phyloP scores from a whole-genome alignment of 2,888 invertebrate species.

The Cactoblastis cactorum region DNA sequence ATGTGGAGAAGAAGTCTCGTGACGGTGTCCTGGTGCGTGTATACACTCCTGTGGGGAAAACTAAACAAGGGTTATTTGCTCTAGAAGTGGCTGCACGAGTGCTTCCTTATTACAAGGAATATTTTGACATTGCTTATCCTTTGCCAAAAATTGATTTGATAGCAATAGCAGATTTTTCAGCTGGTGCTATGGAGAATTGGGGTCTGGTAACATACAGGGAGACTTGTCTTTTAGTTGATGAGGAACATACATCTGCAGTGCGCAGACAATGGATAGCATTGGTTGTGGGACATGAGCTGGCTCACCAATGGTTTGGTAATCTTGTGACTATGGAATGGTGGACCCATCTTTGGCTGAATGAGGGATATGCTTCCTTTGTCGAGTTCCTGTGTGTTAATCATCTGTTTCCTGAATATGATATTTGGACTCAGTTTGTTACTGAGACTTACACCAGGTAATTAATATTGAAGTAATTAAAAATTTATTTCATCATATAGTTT shows the following conservation, averaged over 20 bases:
- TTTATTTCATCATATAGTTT: not conserved
- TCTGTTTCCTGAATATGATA: conserved; percentile 96
- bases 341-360: conserved; percentile 98
- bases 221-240: conserved; percentile 93
- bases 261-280: conserved; percentile 92
- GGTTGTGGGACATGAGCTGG: conserved; percentile 94
- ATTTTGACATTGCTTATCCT: conserved; percentile 96
- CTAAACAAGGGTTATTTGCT: conserved; percentile 94
- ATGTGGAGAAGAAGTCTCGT: conserved; percentile 89
- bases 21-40: conserved; percentile 91
- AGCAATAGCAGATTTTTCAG: conserved; percentile 96
- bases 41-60: conserved; percentile 93
- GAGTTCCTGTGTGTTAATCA: conserved; percentile 96
- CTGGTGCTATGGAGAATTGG: conserved; percentile 99
- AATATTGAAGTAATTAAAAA: not conserved
- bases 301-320: conserved; percentile 99
- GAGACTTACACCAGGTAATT: conserved; percentile 85
- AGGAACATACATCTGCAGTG: conserved; percentile 91
- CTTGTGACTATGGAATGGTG: conserved; percentile 99
- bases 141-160: conserved; percentile 97
- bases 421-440: conserved; percentile 97
- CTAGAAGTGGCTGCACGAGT: conserved; percentile 95
- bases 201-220: conserved; percentile 96
- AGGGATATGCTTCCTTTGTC: conserved; percentile 97
- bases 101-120: conserved; percentile 95